A percentile compares a stretch with the other conserved stretches of the same genome.
phyloP scores from a whole-genome alignment of 1,140 invertebrate species.

The Epicauta chinensis region DNA sequence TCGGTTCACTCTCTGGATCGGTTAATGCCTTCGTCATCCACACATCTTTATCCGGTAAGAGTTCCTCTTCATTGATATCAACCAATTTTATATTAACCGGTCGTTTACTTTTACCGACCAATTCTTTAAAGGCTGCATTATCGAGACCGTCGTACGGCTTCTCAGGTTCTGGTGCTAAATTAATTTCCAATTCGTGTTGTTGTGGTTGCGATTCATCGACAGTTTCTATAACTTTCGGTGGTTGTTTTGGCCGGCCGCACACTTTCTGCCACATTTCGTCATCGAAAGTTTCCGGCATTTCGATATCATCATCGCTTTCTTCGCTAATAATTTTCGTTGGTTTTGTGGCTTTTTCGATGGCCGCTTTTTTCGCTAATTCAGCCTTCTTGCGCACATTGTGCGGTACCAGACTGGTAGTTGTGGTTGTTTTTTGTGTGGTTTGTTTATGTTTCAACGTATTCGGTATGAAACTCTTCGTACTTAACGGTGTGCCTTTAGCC shows the following conservation, averaged over 20 bases:
- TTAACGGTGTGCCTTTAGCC: slow-evolving; percentile 25
- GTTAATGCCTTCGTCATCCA: slow-evolving; percentile 77
- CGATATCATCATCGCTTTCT: slow-evolving; percentile 34
- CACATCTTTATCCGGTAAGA: slow-evolving; percentile 69
- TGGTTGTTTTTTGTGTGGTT: slow-evolving; percentile 7
- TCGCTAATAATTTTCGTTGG: slow-evolving; percentile 18
- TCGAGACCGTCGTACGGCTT: slow-evolving; percentile 39
- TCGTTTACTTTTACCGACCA: slow-evolving; percentile 30
- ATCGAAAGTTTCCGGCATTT: slow-evolving; percentile 37
- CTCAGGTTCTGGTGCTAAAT: slow-evolving; percentile 35
- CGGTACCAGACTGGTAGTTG: slow-evolving; percentile 12
- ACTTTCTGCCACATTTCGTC: slow-evolving; percentile 39
- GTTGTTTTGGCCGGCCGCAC: slow-evolving; percentile 24
- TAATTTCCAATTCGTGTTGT: slow-evolving; percentile 22
- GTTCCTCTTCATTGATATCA: slow-evolving; percentile 77
- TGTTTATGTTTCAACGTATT: slow-evolving; percentile 22
- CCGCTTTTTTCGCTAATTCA: slow-evolving; percentile 6
- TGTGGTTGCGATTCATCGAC: neutral
- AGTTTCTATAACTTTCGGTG: neutral
- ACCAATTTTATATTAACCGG: slow-evolving; percentile 43
- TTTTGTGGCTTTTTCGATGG: slow-evolving; percentile 7
- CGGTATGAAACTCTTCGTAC: slow-evolving; percentile 30
- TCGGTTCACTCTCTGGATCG: slow-evolving; percentile 52
- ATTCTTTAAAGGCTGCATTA: slow-evolving; percentile 38
- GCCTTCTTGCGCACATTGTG: slow-evolving; percentile 11